A percentile compares a stretch with the other conserved stretches of the same genome.
Evolutionary conservation across 2,113 vertebrate genomes (phyloP).

Genomic region (Apteryx mantelli): DNA sequence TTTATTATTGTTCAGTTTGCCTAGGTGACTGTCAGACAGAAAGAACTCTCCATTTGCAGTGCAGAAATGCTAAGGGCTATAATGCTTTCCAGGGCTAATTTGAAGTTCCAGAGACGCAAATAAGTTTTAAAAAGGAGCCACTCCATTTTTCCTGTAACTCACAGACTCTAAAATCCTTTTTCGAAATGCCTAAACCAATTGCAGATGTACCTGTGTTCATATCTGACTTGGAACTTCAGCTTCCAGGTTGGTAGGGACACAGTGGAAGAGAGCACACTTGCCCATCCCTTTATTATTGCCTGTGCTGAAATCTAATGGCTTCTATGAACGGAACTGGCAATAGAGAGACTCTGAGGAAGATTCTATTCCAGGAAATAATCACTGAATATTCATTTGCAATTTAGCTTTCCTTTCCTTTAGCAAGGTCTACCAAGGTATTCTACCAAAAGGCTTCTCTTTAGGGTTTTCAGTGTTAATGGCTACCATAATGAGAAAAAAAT

Average conservation of each 20-base stretch:
- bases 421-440: not conserved
- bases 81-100: constrained; percentile 28
- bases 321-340: not conserved
- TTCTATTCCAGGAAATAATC: not conserved
- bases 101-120: not conserved
- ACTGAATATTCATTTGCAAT: not conserved
- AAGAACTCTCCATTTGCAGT: constrained; percentile 9
- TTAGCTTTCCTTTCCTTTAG: not conserved
- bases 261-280: not conserved
- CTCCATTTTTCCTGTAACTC: not conserved
- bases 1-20: not conserved
- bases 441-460: not conserved
- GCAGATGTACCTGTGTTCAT: not conserved
- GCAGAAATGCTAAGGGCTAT: constrained; percentile 60
- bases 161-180: not conserved
- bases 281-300: not conserved
- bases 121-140: not conserved
- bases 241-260: not conserved
- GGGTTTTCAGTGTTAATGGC: not conserved
- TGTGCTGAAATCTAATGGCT: not conserved
- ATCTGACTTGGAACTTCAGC: not conserved
- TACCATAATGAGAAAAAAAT: not conserved
- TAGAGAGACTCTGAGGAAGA: not conserved
- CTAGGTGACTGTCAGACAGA: not conserved
- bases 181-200: not conserved